A percentile compares a stretch with the other conserved stretches of the same genome.
These are phyloP conservation scores for Tichodroma muraria DNA, from an alignment of 2,113 vertebrate genomes.

Conservation along the genomic window DNA sequence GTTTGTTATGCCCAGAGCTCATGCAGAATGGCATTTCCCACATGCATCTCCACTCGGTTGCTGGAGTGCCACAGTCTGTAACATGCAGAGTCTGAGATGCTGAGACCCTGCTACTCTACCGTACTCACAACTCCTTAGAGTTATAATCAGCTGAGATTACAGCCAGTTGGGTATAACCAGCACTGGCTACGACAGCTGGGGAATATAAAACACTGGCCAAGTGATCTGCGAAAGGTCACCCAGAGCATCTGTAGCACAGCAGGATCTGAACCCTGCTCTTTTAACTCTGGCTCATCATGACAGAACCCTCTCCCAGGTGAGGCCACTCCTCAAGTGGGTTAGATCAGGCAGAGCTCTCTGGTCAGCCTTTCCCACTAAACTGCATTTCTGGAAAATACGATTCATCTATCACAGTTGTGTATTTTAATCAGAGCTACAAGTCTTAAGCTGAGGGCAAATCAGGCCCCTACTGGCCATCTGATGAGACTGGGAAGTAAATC, in stretches of 20 bases:
- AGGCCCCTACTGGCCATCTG: not conserved
- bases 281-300: not conserved
- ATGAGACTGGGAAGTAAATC: not conserved
- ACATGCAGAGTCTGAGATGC: not conserved
- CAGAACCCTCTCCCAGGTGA: not conserved
- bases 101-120: not conserved
- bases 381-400: not conserved
- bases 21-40: not conserved
- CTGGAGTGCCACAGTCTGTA: not conserved
- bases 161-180: not conserved
- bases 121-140: not conserved
- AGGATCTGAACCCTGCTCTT: not conserved
- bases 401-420: not conserved
- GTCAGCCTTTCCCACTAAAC: not conserved
- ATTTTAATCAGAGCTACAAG: not conserved
- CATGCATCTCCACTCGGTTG: accelerated
- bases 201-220: not conserved
- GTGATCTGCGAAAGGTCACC: not conserved
- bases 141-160: not conserved
- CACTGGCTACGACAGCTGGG: not conserved
- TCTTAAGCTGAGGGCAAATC: not conserved
- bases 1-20: not conserved
- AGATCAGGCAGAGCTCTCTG: not conserved
- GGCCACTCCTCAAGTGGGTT: not conserved
- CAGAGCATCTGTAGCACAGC: not conserved